phyloP scores from a whole-genome alignment of 2,113 vertebrate species.

The Gymnogyps californianus region DNA sequence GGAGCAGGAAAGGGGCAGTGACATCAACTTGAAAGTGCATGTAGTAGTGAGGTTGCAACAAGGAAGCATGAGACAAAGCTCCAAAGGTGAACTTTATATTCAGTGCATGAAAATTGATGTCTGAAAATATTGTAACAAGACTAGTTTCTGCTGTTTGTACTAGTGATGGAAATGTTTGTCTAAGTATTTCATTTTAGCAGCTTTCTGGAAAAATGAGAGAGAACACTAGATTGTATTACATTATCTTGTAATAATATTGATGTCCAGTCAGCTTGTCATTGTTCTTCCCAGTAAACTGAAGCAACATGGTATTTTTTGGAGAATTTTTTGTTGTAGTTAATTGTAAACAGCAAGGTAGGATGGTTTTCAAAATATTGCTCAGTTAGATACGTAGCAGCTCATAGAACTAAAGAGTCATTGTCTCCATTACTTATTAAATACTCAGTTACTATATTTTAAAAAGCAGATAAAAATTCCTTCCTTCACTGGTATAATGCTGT shows the following conservation, averaged over 20 bases:
- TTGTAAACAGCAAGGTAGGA: background rate
- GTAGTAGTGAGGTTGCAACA: background rate
- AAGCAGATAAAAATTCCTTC: background rate
- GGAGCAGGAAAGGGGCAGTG: background rate
- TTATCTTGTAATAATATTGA: background rate
- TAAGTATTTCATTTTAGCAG: background rate
- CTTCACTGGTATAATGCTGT: background rate
- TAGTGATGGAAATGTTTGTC: background rate
- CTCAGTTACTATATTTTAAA: background rate
- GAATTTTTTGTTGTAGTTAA: background rate
- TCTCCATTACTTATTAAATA: background rate
- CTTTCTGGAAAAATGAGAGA: background rate
- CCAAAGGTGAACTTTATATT: background rate
- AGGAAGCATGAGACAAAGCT: background rate
- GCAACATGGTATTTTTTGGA: background rate
- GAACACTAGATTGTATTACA: background rate
- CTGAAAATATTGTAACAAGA: background rate
- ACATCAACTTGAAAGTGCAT: background rate
- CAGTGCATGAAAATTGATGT: background rate
- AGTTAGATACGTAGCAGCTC: background rate
- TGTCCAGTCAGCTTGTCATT: background rate
- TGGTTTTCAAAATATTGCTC: background rate
- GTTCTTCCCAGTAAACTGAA: background rate
- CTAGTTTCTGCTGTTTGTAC: background rate
- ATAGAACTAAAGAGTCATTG: background rate